These are phyloP conservation scores for Nannobrachium achirus DNA, from an alignment of 2,113 vertebrate species.

Conservation along the genomic window DNA sequence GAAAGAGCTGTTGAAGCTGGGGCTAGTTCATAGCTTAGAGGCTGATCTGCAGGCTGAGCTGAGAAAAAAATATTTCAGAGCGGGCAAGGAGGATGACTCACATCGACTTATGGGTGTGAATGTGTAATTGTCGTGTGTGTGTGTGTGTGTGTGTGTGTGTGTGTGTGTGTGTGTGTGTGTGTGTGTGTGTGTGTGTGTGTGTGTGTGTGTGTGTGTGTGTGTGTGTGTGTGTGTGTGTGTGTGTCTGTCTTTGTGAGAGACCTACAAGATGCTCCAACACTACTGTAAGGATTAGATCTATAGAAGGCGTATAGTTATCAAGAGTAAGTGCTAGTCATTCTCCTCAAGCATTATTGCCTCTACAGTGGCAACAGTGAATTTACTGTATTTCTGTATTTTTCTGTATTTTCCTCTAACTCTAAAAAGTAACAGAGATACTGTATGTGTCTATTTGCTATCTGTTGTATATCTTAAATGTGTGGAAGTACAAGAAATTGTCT, in stretches of 20 bases:
- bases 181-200: constrained; percentile 29
- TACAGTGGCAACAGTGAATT: no score
- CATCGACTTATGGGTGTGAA: constrained; percentile 58
- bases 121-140: constrained; percentile 41
- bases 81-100: constrained; percentile 55
- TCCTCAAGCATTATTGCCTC: no score
- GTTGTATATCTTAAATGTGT: no score
- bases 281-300: no score
- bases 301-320: no score
- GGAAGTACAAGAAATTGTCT: no score
- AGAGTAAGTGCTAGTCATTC: no score
- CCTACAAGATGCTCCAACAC: constrained; percentile 1
- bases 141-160: constrained; percentile 2
- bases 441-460: no score
- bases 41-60: constrained; percentile 35
- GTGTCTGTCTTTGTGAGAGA: constrained; percentile 22
- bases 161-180: constrained; percentile 24
- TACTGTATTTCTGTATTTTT: no score
- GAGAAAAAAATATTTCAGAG: constrained; percentile 46
- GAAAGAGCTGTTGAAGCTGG: constrained; percentile 26
- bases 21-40: constrained; percentile 25
- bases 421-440: no score
- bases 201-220: no score
- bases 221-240: neutral
- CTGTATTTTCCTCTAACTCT: no score